Conservation (phyloP, 1,140 invertebrate species). For the Drosophila sturtevanti region DNA sequence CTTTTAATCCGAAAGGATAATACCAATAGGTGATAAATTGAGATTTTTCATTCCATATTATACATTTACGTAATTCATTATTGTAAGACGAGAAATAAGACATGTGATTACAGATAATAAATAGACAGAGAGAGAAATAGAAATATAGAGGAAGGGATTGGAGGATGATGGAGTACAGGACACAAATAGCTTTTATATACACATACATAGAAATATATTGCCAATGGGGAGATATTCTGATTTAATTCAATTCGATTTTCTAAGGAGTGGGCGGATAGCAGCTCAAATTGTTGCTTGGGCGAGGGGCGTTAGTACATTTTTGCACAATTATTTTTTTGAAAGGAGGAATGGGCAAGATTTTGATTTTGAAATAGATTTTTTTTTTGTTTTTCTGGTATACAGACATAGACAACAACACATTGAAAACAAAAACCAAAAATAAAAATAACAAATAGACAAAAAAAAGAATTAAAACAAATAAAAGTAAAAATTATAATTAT, state of each 20-base stretch:
- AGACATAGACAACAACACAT: slow-evolving; percentile 72
- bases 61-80: background rate
- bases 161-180: background rate
- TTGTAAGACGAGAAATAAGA: background rate
- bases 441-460: slow-evolving; percentile 59
- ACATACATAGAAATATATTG: slow-evolving; percentile 14
- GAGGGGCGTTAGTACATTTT: slow-evolving; percentile 4
- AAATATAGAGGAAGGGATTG: slow-evolving; percentile 14
- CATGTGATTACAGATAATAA: background rate
- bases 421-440: slow-evolving; percentile 65
- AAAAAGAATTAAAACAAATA: slow-evolving; percentile 33
- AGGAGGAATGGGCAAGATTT: slow-evolving; percentile 15
- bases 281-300: slow-evolving; percentile 34
- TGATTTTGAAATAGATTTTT: slow-evolving; percentile 7
- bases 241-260: background rate
- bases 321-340: slow-evolving; percentile 35
- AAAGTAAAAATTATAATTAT: slow-evolving; percentile 36
- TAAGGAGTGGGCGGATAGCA: background rate
- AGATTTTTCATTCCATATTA: slow-evolving; percentile 1
- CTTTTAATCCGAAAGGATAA: no score
- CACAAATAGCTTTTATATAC: slow-evolving; percentile 43
- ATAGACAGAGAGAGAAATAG: slow-evolving; percentile 21
- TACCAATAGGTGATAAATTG: background rate
- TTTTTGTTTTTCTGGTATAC: slow-evolving; percentile 3
- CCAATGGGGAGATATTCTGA: background rate